Conservation (phyloP, 2,113 vertebrate genomes). For the human (Homo sapiens) region DNA sequence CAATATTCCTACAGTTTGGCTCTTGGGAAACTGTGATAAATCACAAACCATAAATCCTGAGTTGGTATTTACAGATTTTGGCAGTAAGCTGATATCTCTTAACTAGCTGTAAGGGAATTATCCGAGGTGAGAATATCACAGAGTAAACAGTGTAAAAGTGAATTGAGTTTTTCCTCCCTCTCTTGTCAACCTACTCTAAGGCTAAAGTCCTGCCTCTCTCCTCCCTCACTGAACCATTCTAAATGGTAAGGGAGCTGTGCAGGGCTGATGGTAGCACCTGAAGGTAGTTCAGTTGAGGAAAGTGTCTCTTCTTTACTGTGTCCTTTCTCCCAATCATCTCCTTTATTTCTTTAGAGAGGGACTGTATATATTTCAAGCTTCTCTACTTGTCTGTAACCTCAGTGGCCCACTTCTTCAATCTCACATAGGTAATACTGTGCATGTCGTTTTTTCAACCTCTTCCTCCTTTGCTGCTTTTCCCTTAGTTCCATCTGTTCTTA, state of each 20-base stretch:
- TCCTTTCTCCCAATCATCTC: background rate
- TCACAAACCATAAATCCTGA: conserved; percentile 7
- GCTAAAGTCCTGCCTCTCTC: no score
- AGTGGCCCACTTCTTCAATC: background rate
- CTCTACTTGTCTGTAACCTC: background rate
- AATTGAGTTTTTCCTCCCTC: background rate
- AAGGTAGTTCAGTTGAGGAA: background rate
- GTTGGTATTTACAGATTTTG: conserved; percentile 33
- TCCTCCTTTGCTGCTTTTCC: background rate
- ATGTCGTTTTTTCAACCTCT: background rate
- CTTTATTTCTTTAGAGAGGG: background rate
- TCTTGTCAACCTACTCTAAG: background rate
- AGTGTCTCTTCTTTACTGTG: background rate
- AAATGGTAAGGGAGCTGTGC: background rate
- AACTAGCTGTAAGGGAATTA: background rate
- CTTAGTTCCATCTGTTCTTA: background rate
- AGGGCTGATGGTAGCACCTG: no score
- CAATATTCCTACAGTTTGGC: background rate
- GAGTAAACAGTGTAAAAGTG: background rate
- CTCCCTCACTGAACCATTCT: background rate
- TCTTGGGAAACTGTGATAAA: conserved; percentile 37
- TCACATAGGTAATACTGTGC: no score
- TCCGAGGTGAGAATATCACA: background rate
- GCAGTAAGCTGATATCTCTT: background rate
- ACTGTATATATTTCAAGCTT: background rate